Conservation (phyloP, 2,888 invertebrate species). For the Euzetes globulus region DNA sequence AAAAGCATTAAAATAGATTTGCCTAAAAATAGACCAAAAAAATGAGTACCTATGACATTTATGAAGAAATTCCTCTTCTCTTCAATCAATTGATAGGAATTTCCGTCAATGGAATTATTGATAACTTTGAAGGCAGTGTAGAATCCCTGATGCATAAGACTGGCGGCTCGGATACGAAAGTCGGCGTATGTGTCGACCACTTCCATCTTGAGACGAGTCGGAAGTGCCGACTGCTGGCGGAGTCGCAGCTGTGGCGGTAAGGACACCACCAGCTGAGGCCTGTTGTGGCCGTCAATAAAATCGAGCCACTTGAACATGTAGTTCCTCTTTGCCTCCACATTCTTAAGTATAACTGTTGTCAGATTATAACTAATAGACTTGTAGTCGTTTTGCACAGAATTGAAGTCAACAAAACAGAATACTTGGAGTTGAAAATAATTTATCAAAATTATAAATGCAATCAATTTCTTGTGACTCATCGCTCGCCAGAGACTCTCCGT, state of each 20-base stretch:
- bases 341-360: neutral
- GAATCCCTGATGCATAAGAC: conserved; percentile 4
- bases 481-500: neutral
- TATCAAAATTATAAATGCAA: conserved; percentile 16
- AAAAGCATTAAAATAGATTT: neutral
- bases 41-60: neutral
- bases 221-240: neutral
- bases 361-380: too few species aligned
- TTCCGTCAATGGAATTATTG: neutral
- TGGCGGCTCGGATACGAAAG: neutral
- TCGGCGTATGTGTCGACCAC: neutral
- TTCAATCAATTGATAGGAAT: neutral
- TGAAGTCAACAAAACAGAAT: conserved; percentile 3
- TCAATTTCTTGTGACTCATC: conserved; percentile 8
- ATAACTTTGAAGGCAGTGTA: neutral
- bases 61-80: neutral
- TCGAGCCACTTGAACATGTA: neutral
- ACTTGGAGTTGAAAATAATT: conserved; percentile 16
- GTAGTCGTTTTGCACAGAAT: neutral
- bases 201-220: neutral
- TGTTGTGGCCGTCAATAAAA: neutral
- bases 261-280: neutral
- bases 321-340: neutral
- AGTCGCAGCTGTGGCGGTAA: neutral
- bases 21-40: neutral